Evolutionary conservation across 2,888 invertebrate species (phyloP).

Genomic region (Gerris lacustris): DNA sequence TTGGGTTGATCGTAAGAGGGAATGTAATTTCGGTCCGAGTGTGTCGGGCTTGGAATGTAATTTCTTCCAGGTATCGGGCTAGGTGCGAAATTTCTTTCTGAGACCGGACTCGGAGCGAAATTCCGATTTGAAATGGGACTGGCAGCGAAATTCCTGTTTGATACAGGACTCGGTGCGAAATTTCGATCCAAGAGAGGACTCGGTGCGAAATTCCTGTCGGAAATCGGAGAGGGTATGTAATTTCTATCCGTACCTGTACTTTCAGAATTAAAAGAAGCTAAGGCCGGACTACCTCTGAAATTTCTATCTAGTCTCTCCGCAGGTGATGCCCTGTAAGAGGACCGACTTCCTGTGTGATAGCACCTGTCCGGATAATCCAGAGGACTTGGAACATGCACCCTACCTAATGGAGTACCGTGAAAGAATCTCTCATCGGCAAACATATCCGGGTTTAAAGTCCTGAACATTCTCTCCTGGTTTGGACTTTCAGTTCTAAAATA

Average conservation of each 20-base stretch:
- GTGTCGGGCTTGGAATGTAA: background rate
- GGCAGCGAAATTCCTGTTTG: background rate
- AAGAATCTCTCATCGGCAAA: background rate
- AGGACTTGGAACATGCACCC: background rate
- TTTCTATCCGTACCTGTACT: background rate
- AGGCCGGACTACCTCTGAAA: constrained; percentile 43
- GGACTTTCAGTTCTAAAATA: background rate
- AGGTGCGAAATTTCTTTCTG: background rate
- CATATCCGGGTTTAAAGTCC: background rate
- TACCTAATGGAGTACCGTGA: background rate
- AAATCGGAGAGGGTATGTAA: background rate
- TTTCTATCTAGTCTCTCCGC: background rate
- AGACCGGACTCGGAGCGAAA: background rate
- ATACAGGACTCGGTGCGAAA: background rate
- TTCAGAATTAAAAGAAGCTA: background rate
- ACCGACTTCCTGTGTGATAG: background rate
- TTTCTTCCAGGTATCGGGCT: background rate
- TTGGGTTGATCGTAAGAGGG: constrained; percentile 41
- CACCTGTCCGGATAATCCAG: background rate
- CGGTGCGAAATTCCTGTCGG: background rate
- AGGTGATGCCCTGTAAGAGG: background rate
- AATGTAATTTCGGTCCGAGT: background rate
- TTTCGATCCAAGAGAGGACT: background rate
- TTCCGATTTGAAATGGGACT: background rate
- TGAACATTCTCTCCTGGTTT: background rate